A percentile compares a stretch with the other conserved stretches of the same genome.
These are phyloP conservation scores for Drosophila equinoxialis DNA, from an alignment of 1,140 invertebrate species.

Conservation along the genomic window DNA sequence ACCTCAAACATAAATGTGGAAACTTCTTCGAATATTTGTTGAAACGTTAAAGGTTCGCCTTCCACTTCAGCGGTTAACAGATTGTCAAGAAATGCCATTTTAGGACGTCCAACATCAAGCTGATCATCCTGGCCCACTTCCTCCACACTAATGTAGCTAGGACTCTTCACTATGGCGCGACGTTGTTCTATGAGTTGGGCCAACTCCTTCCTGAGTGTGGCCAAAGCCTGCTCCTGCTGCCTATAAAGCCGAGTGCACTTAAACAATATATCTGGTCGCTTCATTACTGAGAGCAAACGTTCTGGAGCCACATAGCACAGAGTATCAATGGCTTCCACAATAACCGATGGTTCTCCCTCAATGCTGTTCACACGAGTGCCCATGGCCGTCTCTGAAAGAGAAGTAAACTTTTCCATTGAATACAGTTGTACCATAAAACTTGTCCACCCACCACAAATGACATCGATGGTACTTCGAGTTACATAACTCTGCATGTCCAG, in stretches of 20 bases:
- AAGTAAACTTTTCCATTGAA: not conserved
- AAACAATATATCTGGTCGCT: slow-evolving; percentile 40
- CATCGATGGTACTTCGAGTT: slow-evolving; percentile 48
- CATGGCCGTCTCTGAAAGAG: slow-evolving; percentile 58
- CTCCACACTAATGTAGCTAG: slow-evolving; percentile 5
- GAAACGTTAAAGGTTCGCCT: slow-evolving; percentile 85
- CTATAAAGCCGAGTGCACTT: slow-evolving; percentile 25
- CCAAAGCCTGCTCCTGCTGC: slow-evolving; percentile 35
- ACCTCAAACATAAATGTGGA: slow-evolving; percentile 91
- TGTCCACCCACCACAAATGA: slow-evolving; percentile 50
- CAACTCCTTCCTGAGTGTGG: slow-evolving; percentile 32
- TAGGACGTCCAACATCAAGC: slow-evolving; percentile 41
- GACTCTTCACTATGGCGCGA: slow-evolving; percentile 23
- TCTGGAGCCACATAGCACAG: slow-evolving; percentile 37
- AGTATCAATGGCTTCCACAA: slow-evolving; percentile 48
- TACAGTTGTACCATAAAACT: not conserved
- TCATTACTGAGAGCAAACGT: slow-evolving; percentile 33
- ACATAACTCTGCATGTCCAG: slow-evolving; percentile 52
- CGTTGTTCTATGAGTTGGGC: slow-evolving; percentile 44
- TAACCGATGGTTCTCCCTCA: slow-evolving; percentile 42
- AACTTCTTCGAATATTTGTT: slow-evolving; percentile 88
- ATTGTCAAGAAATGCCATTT: slow-evolving; percentile 76
- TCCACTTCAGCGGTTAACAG: slow-evolving; percentile 83
- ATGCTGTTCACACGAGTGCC: slow-evolving; percentile 57
- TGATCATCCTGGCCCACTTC: slow-evolving; percentile 21